Evolutionary conservation across 2,113 vertebrate species (phyloP), one percentile per base, ranked within the genome.

Genomic region (Hyaena hyaena): DNA sequence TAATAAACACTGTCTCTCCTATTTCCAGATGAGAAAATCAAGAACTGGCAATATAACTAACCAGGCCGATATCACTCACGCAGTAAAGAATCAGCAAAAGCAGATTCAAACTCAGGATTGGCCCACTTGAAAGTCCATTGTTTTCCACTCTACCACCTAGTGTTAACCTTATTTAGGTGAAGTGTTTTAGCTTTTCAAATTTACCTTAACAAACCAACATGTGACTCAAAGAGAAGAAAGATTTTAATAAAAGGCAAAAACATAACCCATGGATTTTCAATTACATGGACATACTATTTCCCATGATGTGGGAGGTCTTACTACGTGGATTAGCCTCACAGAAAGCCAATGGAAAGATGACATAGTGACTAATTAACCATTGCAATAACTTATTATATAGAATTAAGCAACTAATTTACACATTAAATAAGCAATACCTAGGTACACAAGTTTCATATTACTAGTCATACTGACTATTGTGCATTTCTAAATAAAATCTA

Each of bases 401-500:
- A 69, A 71, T 77, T 80, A 65, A 86, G 24, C 23, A 77, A 31
- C 53, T 17, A 83, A 76, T 7, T 61, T 76, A 73, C 1, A 71
- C 23, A 7, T 63, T 69, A 68, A 71, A 31, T 74, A 71, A 80
- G 4, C 16, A 83, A 66, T 80, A 58, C 4, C 17, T 58, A 58
- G 17, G 10, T 65, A 61, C n/a, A 86, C 14, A 82, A 39, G 43
- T 58, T 61, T 69, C 19, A 88, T 66, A 61, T 2, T 9, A n/a
- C 58, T 7, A 61, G 7, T 89, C 3, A 48, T 19, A 73, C 7
- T 71, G 26, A 68, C 4, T 74, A 7, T 19, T 4, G 58, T 33
- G 2, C 26, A 81, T 90, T 33, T 61, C 16, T 35, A 69, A 88
- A 82, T 77, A 93, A 55, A 90, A 88, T 82, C 1, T 83, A 91